A percentile compares a stretch with the other conserved stretches of the same genome.
phyloP scores from a whole-genome alignment of 92 coral and sea anemone species.

The Parazoanthus atlanticus region DNA sequence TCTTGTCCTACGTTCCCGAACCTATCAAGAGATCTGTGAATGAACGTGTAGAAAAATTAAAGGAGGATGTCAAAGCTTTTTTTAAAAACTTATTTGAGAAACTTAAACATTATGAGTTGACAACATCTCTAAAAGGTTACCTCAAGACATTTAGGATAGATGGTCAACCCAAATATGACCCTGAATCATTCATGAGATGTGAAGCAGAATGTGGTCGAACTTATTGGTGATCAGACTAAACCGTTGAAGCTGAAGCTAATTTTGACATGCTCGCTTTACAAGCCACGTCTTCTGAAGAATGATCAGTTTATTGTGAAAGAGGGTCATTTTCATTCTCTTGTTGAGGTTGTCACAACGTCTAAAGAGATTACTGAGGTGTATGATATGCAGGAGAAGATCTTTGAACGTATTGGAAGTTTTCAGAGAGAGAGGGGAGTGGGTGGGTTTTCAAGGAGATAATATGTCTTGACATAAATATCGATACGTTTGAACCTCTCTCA shows the following conservation, averaged over 20 bases:
- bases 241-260: conserved; percentile 21
- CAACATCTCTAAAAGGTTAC: too few species aligned
- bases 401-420: not conserved
- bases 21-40: too few species aligned
- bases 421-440: not conserved
- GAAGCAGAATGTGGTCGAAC: not conserved
- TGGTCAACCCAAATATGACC: too few species aligned
- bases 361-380: not conserved
- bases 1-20: too few species aligned
- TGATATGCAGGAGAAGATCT: not conserved
- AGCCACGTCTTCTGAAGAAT: not conserved
- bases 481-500: too few species aligned
- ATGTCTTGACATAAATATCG: too few species aligned
- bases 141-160: too few species aligned
- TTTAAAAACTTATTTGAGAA: too few species aligned
- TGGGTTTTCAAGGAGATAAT: not conserved
- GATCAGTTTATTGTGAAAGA: not conserved
- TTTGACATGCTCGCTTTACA: not conserved
- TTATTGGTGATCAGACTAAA: not conserved
- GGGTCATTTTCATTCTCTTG: not conserved
- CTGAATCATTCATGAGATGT: not conserved
- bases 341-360: not conserved
- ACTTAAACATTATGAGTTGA: too few species aligned
- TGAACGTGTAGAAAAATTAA: too few species aligned
- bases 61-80: too few species aligned